Conservation (phyloP, 2,113 vertebrate genomes). For the Callipepla squamata region DNA sequence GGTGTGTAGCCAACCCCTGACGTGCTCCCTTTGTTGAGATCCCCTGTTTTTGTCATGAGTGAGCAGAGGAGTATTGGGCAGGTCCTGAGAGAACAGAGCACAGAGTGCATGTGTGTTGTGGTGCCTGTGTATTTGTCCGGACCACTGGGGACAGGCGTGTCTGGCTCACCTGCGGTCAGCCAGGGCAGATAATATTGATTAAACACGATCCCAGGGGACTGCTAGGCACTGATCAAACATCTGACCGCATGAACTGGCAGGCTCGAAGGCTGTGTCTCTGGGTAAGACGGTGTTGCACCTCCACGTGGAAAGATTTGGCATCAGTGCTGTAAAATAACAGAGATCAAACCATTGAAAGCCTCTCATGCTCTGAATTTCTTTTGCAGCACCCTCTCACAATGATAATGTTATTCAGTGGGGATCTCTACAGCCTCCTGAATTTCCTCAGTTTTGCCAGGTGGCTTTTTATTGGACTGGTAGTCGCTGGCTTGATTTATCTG, state of each 20-base stretch:
- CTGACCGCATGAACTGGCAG: neutral
- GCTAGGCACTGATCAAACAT: neutral
- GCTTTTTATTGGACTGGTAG: slow-evolving; percentile 94
- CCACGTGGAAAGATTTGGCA: neutral
- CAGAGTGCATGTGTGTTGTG: neutral
- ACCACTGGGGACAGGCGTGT: neutral
- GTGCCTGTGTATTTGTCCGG: neutral
- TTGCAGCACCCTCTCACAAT: slow-evolving; percentile 91
- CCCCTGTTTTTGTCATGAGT: fast-evolving
- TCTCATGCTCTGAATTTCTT: slow-evolving; percentile 37
- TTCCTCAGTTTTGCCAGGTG: slow-evolving; percentile 97
- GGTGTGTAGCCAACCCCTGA: neutral
- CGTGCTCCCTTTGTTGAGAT: neutral
- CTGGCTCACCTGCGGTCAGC: neutral
- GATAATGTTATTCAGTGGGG: slow-evolving; percentile 90
- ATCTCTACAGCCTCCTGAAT: slow-evolving; percentile 95
- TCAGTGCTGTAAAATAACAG: neutral
- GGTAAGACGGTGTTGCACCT: neutral
- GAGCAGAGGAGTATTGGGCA: neutral
- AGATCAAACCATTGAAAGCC: neutral
- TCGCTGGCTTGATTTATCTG: slow-evolving; percentile 93
- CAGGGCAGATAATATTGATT: neutral
- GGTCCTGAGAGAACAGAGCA: neutral
- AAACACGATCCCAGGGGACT: neutral
- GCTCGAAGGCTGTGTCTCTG: neutral